Evolutionary conservation across 2,888 invertebrate genomes (phyloP), one percentile per base, ranked within the genome.

Genomic region (Athetis lepigone): DNA sequence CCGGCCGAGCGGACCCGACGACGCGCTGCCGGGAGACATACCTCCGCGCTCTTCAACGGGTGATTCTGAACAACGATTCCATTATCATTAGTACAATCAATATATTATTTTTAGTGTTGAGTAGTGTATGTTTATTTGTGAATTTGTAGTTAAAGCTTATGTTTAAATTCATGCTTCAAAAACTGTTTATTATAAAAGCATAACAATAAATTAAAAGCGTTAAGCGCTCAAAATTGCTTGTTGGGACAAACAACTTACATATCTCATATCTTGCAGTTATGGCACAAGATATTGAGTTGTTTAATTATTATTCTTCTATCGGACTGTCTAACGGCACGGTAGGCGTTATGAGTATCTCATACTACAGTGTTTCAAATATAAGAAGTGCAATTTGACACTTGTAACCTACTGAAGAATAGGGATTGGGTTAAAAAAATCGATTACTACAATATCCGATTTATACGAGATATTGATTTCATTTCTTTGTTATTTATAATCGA

Each of bases 11-110:
- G 97, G 96, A 67, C 96, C 96, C 89, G 96, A 95, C 70, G 95
- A 95, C 80, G 96, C 96, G 79, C 96, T 96, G 86, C 96, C 96
- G 19, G 97, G 97, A 0, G 97, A 97, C 90, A 96, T 96, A 66
- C 96, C 97, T 87, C 97, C 96, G 85, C 97, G 97, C 81, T 97
- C 97, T 79, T 97, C 97, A 51, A 95, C 95, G 4, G 97, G 97
- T 8, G 97, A 97, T 94, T 97, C 97, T 96, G 94, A 33, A 66
- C 16, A 27, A 6, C 18, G 23, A 57, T 19, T 25, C 49, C 25
- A 18, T 19, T 5, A 25, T 18, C 18, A 37, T 57, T 52, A 72
- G 13, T 43, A 27, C 18, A 39, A 23, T n/a, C n/a, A 39, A 13
- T 9, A 7, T 0, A 47, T 4, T 2, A 19, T 4, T n/a, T 16